Evolutionary conservation across 2,888 invertebrate species (phyloP).

Genomic region (Agrilus cyanescens): DNA sequence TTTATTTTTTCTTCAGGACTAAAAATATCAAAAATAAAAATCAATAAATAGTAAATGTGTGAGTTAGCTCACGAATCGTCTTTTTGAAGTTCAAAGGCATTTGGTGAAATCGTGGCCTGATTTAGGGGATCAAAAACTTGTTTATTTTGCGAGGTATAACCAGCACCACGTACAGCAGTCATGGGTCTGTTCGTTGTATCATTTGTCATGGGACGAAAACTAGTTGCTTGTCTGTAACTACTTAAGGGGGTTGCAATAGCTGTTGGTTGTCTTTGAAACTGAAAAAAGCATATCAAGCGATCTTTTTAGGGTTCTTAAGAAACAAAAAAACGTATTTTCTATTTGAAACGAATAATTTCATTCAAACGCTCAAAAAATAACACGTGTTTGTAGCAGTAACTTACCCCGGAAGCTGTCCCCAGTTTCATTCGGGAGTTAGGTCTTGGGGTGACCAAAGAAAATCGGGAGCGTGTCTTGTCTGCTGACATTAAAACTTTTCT

Average conservation of each 20-base stretch:
- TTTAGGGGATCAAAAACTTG: slow-evolving; percentile 66
- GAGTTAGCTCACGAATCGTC: slow-evolving; percentile 65
- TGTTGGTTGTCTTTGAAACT: slow-evolving; percentile 36
- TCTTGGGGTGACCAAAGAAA: slow-evolving; percentile 5
- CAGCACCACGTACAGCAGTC: slow-evolving; percentile 93
- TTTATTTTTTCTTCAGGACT: slow-evolving; percentile 89
- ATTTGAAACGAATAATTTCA: no score
- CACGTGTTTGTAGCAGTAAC: slow-evolving; percentile 12
- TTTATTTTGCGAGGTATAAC: slow-evolving; percentile 72
- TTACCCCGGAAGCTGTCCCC: slow-evolving; percentile 44
- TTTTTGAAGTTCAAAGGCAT: slow-evolving; percentile 55
- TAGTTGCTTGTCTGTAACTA: slow-evolving; percentile 33
- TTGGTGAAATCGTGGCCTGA: slow-evolving; percentile 43
- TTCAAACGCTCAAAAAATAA: no score
- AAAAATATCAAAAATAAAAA: slow-evolving; percentile 4
- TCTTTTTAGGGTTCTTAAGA: no score
- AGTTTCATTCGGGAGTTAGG: slow-evolving; percentile 39
- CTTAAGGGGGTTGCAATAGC: slow-evolving; percentile 17
- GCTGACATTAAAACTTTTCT: slow-evolving; percentile 18
- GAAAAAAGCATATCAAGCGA: no score
- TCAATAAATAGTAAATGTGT: background rate
- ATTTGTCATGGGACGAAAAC: slow-evolving; percentile 32
- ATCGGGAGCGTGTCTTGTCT: slow-evolving; percentile 8
- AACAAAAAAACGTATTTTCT: no score
- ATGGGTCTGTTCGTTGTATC: slow-evolving; percentile 60